Evolutionary conservation across 2,797 vertebrate genomes (phyloP).

Genomic region (Xiphophorus birchmanni): DNA sequence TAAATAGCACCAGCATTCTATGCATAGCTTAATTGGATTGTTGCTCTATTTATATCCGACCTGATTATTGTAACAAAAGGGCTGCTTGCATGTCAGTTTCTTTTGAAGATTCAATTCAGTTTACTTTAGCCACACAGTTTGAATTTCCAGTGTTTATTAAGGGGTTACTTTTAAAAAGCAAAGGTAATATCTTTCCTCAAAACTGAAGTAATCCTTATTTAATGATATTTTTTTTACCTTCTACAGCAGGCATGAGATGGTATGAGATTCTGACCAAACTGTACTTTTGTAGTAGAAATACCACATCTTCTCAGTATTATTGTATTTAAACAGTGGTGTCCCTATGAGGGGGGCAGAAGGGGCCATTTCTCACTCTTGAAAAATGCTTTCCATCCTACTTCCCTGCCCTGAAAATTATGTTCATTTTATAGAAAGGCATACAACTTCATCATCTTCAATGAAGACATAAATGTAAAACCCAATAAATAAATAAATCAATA

Average conservation of each 20-base stretch:
- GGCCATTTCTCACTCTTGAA: too few species aligned
- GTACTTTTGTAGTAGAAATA: not conserved
- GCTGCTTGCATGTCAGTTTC: not conserved
- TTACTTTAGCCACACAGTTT: not conserved
- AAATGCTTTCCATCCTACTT: too few species aligned
- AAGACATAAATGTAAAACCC: too few species aligned
- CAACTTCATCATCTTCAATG: not conserved
- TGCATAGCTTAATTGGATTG: not conserved
- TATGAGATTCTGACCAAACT: not conserved
- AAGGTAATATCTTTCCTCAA: not conserved
- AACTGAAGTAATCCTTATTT: not conserved
- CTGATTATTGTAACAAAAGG: not conserved
- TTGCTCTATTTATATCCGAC: not conserved
- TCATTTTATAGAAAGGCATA: not conserved
- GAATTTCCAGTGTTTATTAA: not conserved
- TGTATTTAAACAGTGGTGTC: not conserved
- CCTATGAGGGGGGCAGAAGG: too few species aligned
- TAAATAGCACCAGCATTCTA: not conserved
- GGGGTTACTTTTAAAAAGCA: not conserved
- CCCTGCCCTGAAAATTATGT: too few species aligned
- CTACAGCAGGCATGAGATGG: not conserved
- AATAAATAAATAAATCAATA: too few species aligned
- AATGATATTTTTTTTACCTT: not conserved
- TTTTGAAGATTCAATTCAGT: not conserved
- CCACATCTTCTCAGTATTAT: not conserved